Evolutionary conservation across 2,797 vertebrate genomes (phyloP), one percentile per base, ranked within the genome.

Genomic region (Nyctalus aviator): DNA sequence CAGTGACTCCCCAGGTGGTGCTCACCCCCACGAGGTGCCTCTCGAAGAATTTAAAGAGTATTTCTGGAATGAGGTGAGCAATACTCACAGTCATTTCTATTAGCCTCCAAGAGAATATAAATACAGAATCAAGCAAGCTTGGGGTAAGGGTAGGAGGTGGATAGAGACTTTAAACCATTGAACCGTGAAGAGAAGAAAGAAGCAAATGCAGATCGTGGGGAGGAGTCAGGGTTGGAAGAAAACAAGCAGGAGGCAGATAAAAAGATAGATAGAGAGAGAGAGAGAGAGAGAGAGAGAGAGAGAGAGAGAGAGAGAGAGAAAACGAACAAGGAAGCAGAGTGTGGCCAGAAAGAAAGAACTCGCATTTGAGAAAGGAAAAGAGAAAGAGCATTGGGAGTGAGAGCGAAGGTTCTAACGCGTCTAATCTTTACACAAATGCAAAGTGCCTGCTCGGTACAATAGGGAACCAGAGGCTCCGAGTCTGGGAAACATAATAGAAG

Each of bases 401-500:
- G 88, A 97, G 95, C 55, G 90, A 95, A 84, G 78, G 84, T 41
- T 96, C 94, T 91, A 92, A 88, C 2, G 15, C 9, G 94, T 82
- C 96, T 97, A 96, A 97, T 96, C 97, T 97, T 95, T 86, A 87
- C 32, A 95, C 66, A 89, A 93, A 88, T 23, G 86, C 94, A 88
- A 48, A 84, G 75, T 37, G 79, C 92, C 46, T 84, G 88, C 95
- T 88, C 68, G 68, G 97, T 96, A 97, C 96, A 97, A 98, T 55
- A 97, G 97, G 95, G 82, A 95, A 55, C 94, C 73, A 94, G 95
- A 95, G 90, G 96, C 94, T 81, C 44, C 0, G 0, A 94, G 95
- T 88, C 90, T 92, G 75, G 84, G 96, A 95, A 97, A 90, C 84
- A 97, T 92, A 97, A 98, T 95, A 97, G 97, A 94, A 95, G 97